These are phyloP conservation scores for Acyrthosiphon pisum DNA, from an alignment of 1,140 invertebrate genomes.

Conservation along the genomic window DNA sequence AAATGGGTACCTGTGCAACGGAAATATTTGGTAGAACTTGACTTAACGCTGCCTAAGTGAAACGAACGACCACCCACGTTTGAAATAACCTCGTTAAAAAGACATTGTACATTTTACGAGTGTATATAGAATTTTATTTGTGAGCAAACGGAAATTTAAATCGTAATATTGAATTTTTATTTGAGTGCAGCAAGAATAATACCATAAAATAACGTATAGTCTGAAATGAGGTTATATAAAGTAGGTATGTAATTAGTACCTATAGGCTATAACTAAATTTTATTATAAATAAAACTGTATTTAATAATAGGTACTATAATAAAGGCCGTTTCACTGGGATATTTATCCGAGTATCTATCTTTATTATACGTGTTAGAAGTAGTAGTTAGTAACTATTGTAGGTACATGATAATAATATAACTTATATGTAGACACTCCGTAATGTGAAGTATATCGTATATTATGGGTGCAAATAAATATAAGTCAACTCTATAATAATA, in stretches of 20 bases:
- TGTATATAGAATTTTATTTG: neutral
- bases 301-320: neutral
- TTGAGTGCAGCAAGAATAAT: neutral
- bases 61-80: conserved; percentile 44
- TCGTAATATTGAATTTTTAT: neutral
- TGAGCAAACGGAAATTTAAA: neutral
- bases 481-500: neutral
- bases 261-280: neutral
- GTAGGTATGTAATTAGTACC: neutral
- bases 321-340: neutral
- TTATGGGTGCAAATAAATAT: neutral
- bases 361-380: neutral
- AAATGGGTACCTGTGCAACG: neutral
- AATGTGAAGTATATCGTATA: neutral
- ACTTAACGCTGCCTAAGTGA: conserved; percentile 8
- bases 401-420: neutral
- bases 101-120: conserved; percentile 21
- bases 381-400: neutral
- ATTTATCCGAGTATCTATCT: too few relatives aligned
- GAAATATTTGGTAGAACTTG: neutral
- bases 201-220: neutral
- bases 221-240: neutral
- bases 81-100: conserved; percentile 36
- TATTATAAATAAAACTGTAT: neutral
- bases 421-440: neutral